These are phyloP conservation scores for Formicarius rufipectus DNA, from an alignment of 2,113 vertebrate genomes.

Conservation along the genomic window DNA sequence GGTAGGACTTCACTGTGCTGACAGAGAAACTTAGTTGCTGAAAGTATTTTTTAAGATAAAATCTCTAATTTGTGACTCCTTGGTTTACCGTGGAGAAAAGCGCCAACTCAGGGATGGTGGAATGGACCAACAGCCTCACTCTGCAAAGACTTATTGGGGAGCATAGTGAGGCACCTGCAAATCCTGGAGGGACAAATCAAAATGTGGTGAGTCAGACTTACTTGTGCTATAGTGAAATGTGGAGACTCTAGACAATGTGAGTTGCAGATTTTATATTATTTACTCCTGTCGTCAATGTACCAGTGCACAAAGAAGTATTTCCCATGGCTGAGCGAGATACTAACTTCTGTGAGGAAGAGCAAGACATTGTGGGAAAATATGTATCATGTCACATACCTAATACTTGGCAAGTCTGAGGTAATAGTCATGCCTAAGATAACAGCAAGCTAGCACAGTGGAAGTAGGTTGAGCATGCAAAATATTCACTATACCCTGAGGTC, in stretches of 20 bases:
- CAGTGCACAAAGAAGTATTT: not conserved
- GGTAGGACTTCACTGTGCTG: not conserved
- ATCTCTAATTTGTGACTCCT: not conserved
- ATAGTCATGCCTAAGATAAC: not conserved
- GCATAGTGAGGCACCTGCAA: not conserved
- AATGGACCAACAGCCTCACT: not conserved
- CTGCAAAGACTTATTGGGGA: not conserved
- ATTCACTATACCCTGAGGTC: constrained; percentile 11
- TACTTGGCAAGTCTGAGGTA: not conserved
- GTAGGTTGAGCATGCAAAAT: constrained; percentile 7
- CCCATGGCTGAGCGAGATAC: not conserved
- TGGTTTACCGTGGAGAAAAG: not conserved
- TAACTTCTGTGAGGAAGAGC: not conserved
- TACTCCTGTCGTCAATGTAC: not conserved
- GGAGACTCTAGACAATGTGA: not conserved
- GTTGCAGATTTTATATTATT: not conserved
- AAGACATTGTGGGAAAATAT: constrained; percentile 31
- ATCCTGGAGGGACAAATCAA: not conserved
- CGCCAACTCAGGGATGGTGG: fast-evolving
- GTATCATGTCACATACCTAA: constrained; percentile 18
- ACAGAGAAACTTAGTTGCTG: not conserved
- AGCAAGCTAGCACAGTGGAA: not conserved
- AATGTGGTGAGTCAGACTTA: not conserved
- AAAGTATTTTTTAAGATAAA: not conserved
- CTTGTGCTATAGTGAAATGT: not conserved